phyloP scores from a whole-genome alignment of 2,888 invertebrate species.

The Campoletis raptor region DNA sequence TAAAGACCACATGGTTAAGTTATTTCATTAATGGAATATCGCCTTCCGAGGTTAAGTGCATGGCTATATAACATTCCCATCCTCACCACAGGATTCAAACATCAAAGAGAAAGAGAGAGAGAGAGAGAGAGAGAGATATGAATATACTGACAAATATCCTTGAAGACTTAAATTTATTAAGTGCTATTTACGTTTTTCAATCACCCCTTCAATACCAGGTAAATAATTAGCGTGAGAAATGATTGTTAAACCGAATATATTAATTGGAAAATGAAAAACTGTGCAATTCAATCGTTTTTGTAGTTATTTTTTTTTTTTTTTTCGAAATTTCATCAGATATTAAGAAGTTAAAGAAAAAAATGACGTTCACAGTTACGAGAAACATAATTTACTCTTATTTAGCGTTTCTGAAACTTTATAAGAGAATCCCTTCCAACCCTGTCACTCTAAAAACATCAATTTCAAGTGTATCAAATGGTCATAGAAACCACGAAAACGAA shows the following conservation, averaged over 20 bases:
- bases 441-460: not conserved
- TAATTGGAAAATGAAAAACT: not conserved
- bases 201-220: not conserved
- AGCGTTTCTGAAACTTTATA: not conserved
- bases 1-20: slow-evolving; percentile 17
- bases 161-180: not conserved
- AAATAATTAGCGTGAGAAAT: not conserved
- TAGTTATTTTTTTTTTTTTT: too few relatives aligned
- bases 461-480: not conserved
- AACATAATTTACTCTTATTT: not conserved
- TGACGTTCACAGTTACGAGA: not conserved
- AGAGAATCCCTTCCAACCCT: not conserved
- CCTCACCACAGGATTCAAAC: not conserved
- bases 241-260: not conserved
- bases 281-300: not conserved
- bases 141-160: not conserved
- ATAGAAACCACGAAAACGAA: slow-evolving; percentile 12
- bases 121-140: not conserved
- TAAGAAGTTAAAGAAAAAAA: not conserved
- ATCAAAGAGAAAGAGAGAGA: not conserved
- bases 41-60: not conserved
- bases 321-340: not conserved
- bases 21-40: slow-evolving; percentile 25
- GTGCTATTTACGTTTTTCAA: not conserved
- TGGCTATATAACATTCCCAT: slow-evolving; percentile 3